Percentiles rank a stretch among this genome's conserved stretches.
Evolutionary conservation across 1,140 invertebrate species (phyloP).

Genomic region (Antheraea pernyi): DNA sequence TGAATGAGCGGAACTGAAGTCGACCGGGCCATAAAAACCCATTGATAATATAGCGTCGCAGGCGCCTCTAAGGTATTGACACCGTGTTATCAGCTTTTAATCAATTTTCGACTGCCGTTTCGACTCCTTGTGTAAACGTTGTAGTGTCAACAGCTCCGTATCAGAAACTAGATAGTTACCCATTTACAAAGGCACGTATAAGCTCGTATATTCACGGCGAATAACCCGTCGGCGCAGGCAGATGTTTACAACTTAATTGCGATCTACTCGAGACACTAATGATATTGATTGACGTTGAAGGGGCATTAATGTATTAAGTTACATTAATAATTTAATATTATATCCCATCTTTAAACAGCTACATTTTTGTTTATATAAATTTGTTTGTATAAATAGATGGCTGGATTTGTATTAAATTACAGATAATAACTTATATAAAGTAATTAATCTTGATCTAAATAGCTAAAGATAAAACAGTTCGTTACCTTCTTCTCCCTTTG

Average conservation of each 20-base stretch:
- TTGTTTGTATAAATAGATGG: too few relatives aligned
- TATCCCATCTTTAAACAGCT: background rate
- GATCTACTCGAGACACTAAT: background rate
- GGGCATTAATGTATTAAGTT: background rate
- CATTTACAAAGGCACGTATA: slow-evolving; percentile 48
- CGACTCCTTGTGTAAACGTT: slow-evolving; percentile 68
- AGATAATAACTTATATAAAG: too few relatives aligned
- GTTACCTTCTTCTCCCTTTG: too few relatives aligned
- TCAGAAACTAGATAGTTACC: slow-evolving; percentile 63
- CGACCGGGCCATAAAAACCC: slow-evolving; percentile 33
- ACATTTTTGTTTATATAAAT: too few relatives aligned
- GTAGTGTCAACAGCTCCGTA: slow-evolving; percentile 68
- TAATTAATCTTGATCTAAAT: too few relatives aligned
- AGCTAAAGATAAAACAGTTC: too few relatives aligned
- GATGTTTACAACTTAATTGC: slow-evolving; percentile 3
- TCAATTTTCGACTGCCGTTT: slow-evolving; percentile 76
- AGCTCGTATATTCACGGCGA: slow-evolving; percentile 7
- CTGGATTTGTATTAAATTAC: too few relatives aligned
- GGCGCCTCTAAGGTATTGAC: slow-evolving; percentile 69
- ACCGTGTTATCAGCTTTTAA: slow-evolving; percentile 64
- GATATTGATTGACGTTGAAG: background rate
- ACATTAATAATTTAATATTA: background rate
- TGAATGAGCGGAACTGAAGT: slow-evolving; percentile 28
- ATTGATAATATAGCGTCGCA: slow-evolving; percentile 54
- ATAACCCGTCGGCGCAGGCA: background rate